Conservation (phyloP, 2,113 vertebrate genomes). For the Muntiacus muntjak region DNA sequence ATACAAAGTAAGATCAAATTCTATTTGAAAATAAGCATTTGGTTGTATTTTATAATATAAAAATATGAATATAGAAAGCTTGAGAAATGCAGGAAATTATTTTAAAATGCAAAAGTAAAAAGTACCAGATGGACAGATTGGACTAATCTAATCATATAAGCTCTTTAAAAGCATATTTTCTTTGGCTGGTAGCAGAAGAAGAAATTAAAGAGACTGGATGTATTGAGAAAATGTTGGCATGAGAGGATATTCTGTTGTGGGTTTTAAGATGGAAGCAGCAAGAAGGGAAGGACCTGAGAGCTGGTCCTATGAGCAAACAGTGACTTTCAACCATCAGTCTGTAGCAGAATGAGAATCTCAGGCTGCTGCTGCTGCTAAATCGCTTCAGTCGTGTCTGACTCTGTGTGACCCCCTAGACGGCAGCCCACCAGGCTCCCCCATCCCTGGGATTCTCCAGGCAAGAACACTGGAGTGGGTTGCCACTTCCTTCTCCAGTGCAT, state of each 20-base stretch:
- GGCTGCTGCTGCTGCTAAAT: no score
- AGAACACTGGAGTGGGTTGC: no score
- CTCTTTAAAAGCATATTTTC: neutral
- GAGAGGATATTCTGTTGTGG: neutral
- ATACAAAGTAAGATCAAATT: neutral
- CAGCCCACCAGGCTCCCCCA: no score
- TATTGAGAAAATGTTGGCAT: neutral
- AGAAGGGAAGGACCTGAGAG: neutral
- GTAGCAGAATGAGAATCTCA: neutral
- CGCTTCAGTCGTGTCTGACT: no score
- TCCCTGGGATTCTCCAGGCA: no score
- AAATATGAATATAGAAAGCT: neutral
- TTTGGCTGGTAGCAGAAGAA: neutral
- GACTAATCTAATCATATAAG: neutral
- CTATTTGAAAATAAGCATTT: neutral
- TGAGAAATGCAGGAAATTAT: neutral
- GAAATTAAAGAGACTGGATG: neutral
- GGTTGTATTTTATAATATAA: neutral
- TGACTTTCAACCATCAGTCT: neutral
- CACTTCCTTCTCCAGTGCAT: no score
- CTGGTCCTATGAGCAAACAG: neutral
- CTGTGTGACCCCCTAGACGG: no score
- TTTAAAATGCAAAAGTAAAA: neutral
- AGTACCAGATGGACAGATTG: neutral
- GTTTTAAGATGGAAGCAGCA: neutral